Conservation (phyloP, 2,888 invertebrate genomes). For the Thelaira solivaga region DNA sequence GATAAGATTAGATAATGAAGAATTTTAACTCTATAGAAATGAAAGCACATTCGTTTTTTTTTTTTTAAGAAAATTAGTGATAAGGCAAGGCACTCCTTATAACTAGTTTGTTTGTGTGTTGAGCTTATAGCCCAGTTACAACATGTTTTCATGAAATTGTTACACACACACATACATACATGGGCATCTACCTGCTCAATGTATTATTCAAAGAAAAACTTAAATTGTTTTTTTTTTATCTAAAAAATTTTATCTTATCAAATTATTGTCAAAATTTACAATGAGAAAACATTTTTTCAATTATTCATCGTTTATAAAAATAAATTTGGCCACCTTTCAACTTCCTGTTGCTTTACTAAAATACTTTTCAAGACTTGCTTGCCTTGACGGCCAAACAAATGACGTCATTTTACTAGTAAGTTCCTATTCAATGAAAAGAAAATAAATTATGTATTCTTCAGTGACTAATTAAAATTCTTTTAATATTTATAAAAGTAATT, state of each 20-base stretch:
- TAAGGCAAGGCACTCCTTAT: background rate
- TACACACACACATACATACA: background rate
- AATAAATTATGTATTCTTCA: background rate
- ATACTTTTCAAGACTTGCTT: background rate
- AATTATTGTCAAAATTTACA: slow-evolving; percentile 2
- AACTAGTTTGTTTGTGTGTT: background rate
- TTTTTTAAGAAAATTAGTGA: background rate
- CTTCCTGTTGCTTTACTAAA: slow-evolving; percentile 7
- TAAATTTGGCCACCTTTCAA: background rate
- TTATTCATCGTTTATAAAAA: slow-evolving; percentile 6
- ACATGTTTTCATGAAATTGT: slow-evolving; percentile 11
- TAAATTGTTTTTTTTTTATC: background rate
- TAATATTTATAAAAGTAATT: slow-evolving; percentile 19
- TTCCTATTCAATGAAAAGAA: background rate
- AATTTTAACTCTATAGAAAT: slow-evolving; percentile 16
- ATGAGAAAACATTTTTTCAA: background rate
- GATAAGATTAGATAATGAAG: slow-evolving; percentile 63
- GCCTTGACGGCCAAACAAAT: background rate
- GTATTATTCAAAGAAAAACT: too few species aligned
- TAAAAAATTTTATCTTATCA: slow-evolving; percentile 32
- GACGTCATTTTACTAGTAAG: slow-evolving; percentile 25
- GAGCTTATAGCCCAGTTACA: slow-evolving; percentile 24
- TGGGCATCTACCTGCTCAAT: background rate
- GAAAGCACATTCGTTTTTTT: background rate
- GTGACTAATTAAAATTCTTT: slow-evolving; percentile 40